Percentiles rank a stretch among this genome's conserved stretches.
Evolutionary conservation across 2,888 invertebrate species (phyloP).

Genomic region (Drosophila stalkeri): DNA sequence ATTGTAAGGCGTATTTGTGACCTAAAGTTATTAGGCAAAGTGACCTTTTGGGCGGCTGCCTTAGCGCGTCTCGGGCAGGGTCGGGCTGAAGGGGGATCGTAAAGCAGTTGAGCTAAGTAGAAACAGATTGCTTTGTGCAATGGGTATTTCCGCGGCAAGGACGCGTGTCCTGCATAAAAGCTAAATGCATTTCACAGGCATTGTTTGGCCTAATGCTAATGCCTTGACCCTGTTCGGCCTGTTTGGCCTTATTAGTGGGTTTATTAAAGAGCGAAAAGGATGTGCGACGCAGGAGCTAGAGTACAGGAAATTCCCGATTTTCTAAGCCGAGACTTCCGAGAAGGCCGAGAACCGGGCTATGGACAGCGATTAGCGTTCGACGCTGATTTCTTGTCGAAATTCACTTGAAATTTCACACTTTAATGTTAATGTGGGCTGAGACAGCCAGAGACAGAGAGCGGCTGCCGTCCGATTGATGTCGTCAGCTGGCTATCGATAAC

Average conservation of each 20-base stretch:
- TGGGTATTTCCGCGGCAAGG: conserved; percentile 65
- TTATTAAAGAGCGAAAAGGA: conserved; percentile 54
- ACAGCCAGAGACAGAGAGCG: background rate
- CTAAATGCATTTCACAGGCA: conserved; percentile 57
- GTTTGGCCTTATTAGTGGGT: conserved; percentile 74
- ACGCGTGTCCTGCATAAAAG: conserved; percentile 71
- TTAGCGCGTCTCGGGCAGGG: conserved; percentile 14
- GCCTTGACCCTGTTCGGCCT: conserved; percentile 56
- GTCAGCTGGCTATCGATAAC: conserved; percentile 47
- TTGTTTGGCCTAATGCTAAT: conserved; percentile 76
- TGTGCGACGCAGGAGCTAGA: conserved; percentile 22
- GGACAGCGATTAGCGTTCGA: conserved; percentile 50
- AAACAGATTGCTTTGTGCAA: conserved; percentile 56
- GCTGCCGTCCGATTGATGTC: conserved; percentile 42
- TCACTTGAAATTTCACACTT: conserved; percentile 79
- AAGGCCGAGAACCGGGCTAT: conserved; percentile 30
- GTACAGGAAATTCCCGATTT: conserved; percentile 64
- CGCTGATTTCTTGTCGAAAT: conserved; percentile 69
- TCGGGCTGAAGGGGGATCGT: conserved; percentile 12
- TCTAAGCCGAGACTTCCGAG: conserved; percentile 68
- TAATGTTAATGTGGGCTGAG: conserved; percentile 45
- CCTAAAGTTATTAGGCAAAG: conserved; percentile 77
- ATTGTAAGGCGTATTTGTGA: conserved; percentile 74
- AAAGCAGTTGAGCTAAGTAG: conserved; percentile 60
- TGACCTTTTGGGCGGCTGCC: conserved; percentile 63